Percentiles rank a stretch among this genome's conserved stretches.
phyloP scores from a whole-genome alignment of 2,797 vertebrate genomes.

The Euthynnus affinis region DNA sequence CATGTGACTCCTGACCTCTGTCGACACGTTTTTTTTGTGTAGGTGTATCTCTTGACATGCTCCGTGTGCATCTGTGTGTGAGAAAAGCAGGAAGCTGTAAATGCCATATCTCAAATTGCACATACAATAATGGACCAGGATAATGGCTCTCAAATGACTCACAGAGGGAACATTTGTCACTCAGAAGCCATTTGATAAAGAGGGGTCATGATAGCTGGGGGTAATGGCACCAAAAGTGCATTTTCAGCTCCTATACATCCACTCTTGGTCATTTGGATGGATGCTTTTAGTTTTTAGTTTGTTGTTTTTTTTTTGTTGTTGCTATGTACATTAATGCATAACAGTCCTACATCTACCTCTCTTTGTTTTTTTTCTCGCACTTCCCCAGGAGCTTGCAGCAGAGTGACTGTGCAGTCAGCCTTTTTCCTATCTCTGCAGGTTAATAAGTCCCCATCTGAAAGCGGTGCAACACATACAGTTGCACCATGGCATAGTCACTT shows the following conservation, averaged over 20 bases:
- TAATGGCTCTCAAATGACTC: constrained; percentile 73
- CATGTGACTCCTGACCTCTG: neutral
- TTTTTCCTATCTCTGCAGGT: constrained; percentile 46
- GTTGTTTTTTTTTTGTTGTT: neutral
- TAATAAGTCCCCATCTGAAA: constrained; percentile 64
- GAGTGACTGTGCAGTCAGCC: constrained; percentile 50
- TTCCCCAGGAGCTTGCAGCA: constrained; percentile 32
- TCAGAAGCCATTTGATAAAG: constrained; percentile 72
- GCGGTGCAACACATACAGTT: constrained; percentile 20
- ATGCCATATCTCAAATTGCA: constrained; percentile 63
- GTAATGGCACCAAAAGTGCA: constrained; percentile 68
- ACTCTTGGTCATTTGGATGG: constrained; percentile 58
- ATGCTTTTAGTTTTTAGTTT: constrained; percentile 62
- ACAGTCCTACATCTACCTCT: constrained; percentile 20
- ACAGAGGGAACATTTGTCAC: constrained; percentile 70
- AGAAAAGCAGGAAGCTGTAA: constrained; percentile 50
- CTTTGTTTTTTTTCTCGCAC: constrained; percentile 47
- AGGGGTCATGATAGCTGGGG: constrained; percentile 68
- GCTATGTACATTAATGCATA: constrained; percentile 32
- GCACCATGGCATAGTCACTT: constrained; percentile 15
- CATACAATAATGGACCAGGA: constrained; percentile 62
- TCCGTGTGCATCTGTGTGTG: neutral
- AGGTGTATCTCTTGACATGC: constrained; percentile 25
- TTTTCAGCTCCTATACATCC: constrained; percentile 64
- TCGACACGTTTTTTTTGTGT: constrained; percentile 25